A percentile compares a stretch with the other conserved stretches of the same genome.
These are phyloP conservation scores for Mareca penelope DNA, from an alignment of 2,797 vertebrate species.

Conservation along the genomic window DNA sequence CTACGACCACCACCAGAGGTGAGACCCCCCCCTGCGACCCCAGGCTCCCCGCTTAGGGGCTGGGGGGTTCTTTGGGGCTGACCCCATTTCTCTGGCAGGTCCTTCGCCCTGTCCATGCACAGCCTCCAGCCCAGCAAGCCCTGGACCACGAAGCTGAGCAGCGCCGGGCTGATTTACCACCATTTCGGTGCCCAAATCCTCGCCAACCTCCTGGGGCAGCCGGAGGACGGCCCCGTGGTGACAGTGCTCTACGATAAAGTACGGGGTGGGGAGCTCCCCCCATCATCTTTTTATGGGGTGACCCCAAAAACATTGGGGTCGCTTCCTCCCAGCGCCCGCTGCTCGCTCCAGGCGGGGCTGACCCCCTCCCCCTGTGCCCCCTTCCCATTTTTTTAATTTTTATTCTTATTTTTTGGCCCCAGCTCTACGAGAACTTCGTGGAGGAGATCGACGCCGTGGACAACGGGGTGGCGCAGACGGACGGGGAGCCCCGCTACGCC, in stretches of 20 bases:
- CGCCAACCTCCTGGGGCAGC: slow-evolving; percentile 79
- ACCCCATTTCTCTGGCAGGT: slow-evolving; percentile 70
- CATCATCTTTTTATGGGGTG: fast-evolving
- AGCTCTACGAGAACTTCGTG: slow-evolving; percentile 94
- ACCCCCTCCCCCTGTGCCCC: neutral
- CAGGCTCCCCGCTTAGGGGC: fast-evolving
- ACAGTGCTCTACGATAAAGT: slow-evolving; percentile 89
- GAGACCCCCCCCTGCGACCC: fast-evolving
- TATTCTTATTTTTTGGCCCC: no score
- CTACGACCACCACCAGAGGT: slow-evolving; percentile 98
- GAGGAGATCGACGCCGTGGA: slow-evolving; percentile 95
- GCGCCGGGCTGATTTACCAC: slow-evolving; percentile 90
- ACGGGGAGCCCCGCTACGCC: slow-evolving; percentile 86
- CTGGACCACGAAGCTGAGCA: slow-evolving; percentile 95
- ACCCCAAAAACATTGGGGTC: fast-evolving
- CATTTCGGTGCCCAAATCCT: slow-evolving; percentile 90
- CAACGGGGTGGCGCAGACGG: slow-evolving; percentile 90
- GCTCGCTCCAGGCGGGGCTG: fast-evolving
- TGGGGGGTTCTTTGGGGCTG: neutral
- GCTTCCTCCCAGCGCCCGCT: neutral
- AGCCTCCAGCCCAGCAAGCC: slow-evolving; percentile 88
- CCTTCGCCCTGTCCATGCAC: slow-evolving; percentile 86
- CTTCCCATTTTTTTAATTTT: no score
- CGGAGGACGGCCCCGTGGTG: slow-evolving; percentile 80
- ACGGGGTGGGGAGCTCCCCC: neutral